Percentiles rank a stretch among this genome's conserved stretches.
Conservation (phyloP, 2,888 invertebrate species). For the Orthosia gothica region DNA sequence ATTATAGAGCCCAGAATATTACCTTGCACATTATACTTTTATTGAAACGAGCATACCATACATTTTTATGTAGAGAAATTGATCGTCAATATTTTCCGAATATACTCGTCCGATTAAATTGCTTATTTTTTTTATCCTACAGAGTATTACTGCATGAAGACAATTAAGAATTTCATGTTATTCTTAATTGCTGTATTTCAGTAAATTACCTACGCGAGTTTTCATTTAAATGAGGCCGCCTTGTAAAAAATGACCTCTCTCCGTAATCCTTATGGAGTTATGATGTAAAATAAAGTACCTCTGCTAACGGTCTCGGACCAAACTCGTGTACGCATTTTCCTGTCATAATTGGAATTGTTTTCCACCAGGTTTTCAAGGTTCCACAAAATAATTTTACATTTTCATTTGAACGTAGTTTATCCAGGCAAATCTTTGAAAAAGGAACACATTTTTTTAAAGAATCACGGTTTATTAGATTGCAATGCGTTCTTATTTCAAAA, state of each 20-base stretch:
- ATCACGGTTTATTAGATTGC: neutral
- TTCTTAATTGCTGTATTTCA: neutral
- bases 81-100: neutral
- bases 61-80: neutral
- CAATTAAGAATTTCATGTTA: neutral
- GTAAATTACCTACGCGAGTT: neutral
- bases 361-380: neutral
- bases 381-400: too few species aligned
- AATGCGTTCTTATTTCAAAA: neutral
- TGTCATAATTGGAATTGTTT: neutral
- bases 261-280: neutral
- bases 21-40: slow-evolving; percentile 13
- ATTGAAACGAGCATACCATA: neutral
- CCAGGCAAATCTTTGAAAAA: neutral
- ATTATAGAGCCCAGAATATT: slow-evolving; percentile 10
- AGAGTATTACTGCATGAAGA: neutral
- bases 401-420: neutral
- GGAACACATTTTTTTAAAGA: neutral
- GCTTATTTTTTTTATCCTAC: neutral
- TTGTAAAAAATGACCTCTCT: neutral
- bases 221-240: neutral
- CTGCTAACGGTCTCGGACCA: too few species aligned
- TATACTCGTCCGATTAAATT: neutral
- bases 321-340: neutral
- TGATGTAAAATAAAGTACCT: neutral